Evolutionary conservation across 2,888 invertebrate genomes (phyloP).

Genomic region (Brenthis daphne): DNA sequence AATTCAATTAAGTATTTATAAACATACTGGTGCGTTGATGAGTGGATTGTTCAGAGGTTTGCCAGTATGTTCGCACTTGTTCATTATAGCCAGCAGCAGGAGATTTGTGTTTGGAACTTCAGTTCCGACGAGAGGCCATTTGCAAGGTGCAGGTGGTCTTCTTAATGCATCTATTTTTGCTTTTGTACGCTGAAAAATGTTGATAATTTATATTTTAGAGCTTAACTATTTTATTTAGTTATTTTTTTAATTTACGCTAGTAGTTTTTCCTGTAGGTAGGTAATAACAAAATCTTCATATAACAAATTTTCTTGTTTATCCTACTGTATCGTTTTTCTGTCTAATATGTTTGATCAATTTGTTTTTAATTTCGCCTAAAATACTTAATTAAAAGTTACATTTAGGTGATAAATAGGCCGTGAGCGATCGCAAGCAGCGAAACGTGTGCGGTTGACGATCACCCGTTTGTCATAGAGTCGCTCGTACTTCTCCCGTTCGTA

Average conservation of each 20-base stretch:
- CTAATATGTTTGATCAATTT: no score
- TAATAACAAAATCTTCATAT: no score
- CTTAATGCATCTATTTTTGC: conserved; percentile 55
- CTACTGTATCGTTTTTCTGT: no score
- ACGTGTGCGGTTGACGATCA: conserved; percentile 66
- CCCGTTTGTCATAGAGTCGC: conserved; percentile 60
- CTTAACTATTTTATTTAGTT: no score
- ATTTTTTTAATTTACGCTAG: no score
- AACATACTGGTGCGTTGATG: conserved; percentile 57
- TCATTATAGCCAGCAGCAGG: conserved; percentile 66
- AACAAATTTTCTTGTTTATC: no score
- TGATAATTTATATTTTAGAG: no score
- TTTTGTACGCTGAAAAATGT: conserved; percentile 48
- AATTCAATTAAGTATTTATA: no score
- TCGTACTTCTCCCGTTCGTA: conserved; percentile 68
- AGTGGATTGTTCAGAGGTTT: conserved; percentile 49
- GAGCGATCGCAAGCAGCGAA: conserved; percentile 72
- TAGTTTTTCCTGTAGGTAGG: no score
- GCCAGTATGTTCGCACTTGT: conserved; percentile 49
- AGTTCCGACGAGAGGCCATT: conserved; percentile 68
- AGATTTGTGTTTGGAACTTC: conserved; percentile 67
- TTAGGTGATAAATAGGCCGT: conserved; percentile 61
- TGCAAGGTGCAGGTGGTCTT: conserved; percentile 54
- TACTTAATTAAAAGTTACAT: conserved; percentile 45
- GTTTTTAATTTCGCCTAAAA: neutral